Percentiles rank a stretch among this genome's conserved stretches.
Conservation (phyloP, 2,888 invertebrate genomes). For the Eupithecia pulchellata region DNA sequence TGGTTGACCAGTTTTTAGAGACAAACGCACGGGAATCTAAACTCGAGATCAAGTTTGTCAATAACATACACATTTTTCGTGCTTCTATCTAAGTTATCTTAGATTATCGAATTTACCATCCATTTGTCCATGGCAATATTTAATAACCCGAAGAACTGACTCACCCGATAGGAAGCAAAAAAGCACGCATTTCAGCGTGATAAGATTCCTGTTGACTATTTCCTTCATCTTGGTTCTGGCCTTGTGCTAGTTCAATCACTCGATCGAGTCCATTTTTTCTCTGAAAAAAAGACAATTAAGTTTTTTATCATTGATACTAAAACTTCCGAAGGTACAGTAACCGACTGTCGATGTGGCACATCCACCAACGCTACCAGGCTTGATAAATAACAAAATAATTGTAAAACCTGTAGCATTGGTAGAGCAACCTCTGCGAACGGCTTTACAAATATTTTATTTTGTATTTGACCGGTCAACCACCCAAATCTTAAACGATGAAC, state of each 20-base stretch:
- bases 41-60: conserved; percentile 5
- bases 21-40: conserved; percentile 8
- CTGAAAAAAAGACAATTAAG: conserved; percentile 37
- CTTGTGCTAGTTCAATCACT: conserved; percentile 34
- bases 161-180: conserved; percentile 93
- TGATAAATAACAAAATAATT: no score
- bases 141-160: conserved; percentile 2
- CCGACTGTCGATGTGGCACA: conserved; percentile 12
- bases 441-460: not conserved
- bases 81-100: not conserved
- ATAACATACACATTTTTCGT: not conserved
- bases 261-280: conserved; percentile 38
- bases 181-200: conserved; percentile 91
- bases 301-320: conserved; percentile 8
- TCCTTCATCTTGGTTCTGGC: conserved; percentile 64
- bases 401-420: no score
- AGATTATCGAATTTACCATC: not conserved
- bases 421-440: no score
- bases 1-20: conserved; percentile 23
- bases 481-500: not conserved
- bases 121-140: not conserved
- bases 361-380: not conserved
- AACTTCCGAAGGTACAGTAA: not conserved
- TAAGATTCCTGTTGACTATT: conserved; percentile 88
- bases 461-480: not conserved